Evolutionary conservation across 2,888 invertebrate genomes (phyloP).

Genomic region (Himalopsyche kuldschensis): DNA sequence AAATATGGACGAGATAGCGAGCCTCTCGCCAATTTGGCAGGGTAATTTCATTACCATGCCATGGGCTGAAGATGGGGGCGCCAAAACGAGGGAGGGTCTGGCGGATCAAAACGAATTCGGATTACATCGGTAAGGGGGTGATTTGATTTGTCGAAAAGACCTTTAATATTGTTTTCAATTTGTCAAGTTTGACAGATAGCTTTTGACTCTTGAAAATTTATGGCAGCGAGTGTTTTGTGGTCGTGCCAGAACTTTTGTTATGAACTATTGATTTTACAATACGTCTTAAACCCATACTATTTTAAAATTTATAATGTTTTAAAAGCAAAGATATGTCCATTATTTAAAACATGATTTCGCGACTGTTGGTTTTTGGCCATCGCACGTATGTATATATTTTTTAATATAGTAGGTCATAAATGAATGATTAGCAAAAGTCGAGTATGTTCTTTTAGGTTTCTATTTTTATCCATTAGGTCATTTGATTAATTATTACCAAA

Average conservation of each 20-base stretch:
- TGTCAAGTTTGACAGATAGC: conserved; percentile 20
- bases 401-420: too few relatives aligned
- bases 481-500: too few relatives aligned
- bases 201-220: neutral
- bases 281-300: too few relatives aligned
- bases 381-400: too few relatives aligned
- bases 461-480: too few relatives aligned
- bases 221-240: neutral
- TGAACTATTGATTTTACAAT: neutral
- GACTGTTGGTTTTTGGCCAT: too few relatives aligned
- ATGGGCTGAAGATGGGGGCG: neutral
- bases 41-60: conserved; percentile 30
- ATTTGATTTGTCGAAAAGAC: conserved; percentile 27
- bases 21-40: conserved; percentile 26
- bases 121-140: conserved; percentile 20
- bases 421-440: too few relatives aligned
- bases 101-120: conserved; percentile 8
- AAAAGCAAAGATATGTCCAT: too few relatives aligned
- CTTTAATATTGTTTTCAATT: conserved; percentile 31
- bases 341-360: too few relatives aligned
- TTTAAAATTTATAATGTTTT: too few relatives aligned
- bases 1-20: conserved; percentile 11
- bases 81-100: neutral
- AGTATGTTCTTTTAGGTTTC: too few relatives aligned
- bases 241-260: neutral